Percentiles rank a stretch among this genome's conserved stretches.
phyloP scores from a whole-genome alignment of 2,888 invertebrate genomes.

The Sturmia bella region DNA sequence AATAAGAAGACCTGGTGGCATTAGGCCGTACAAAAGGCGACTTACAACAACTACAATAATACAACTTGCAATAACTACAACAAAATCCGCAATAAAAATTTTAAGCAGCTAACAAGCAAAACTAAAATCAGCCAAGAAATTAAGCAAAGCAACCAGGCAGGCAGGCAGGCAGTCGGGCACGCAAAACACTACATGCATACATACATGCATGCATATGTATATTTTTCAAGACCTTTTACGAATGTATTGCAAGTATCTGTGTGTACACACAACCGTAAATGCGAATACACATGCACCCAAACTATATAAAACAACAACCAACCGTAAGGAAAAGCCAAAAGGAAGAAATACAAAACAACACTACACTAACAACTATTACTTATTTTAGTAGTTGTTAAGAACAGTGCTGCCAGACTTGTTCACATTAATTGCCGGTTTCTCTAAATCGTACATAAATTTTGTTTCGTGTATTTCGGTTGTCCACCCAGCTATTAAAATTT shows the following conservation, averaged over 20 bases:
- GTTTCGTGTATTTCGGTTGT: no score
- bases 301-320: constrained; percentile 44
- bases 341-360: constrained; percentile 56
- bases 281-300: constrained; percentile 41
- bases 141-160: constrained; percentile 57
- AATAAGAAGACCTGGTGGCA: constrained; percentile 57
- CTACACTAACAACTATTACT: constrained; percentile 50
- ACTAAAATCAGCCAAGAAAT: constrained; percentile 65
- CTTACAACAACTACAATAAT: constrained; percentile 33
- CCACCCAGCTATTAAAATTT: no score
- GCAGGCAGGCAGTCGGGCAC: constrained; percentile 50
- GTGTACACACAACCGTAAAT: constrained; percentile 27
- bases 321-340: constrained; percentile 61
- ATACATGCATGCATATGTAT: background rate
- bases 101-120: constrained; percentile 53
- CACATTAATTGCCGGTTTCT: background rate
- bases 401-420: constrained; percentile 42
- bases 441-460: no score
- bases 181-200: constrained; percentile 47
- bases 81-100: constrained; percentile 46
- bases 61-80: constrained; percentile 30
- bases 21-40: constrained; percentile 56
- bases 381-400: constrained; percentile 35
- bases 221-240: constrained; percentile 51
- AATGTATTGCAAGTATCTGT: constrained; percentile 28